Evolutionary conservation across 2,797 vertebrate genomes (phyloP).

Genomic region (Ataeniobius toweri): DNA sequence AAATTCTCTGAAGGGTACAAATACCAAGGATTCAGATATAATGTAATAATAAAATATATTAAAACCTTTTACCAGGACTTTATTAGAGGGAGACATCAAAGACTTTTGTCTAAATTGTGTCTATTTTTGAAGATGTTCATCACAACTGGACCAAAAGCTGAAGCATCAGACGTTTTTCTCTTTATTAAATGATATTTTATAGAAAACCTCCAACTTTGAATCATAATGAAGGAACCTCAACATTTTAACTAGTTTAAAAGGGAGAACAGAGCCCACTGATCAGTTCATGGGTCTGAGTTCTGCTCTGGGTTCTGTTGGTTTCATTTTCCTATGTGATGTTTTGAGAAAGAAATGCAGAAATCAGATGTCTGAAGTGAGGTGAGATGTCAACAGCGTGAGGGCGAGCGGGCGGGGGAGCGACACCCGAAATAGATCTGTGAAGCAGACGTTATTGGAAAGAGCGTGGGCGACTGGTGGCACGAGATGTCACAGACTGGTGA

Average conservation of each 20-base stretch:
- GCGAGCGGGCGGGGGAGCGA: constrained; percentile 2
- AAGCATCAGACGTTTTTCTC: not conserved
- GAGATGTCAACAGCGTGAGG: constrained; percentile 10
- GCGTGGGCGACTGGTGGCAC: not conserved
- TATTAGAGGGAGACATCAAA: not conserved
- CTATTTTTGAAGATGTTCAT: not conserved
- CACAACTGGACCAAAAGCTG: not conserved
- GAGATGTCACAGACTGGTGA: constrained; percentile 19
- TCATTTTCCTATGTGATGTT: not conserved
- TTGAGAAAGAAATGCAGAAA: not conserved
- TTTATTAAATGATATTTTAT: not conserved
- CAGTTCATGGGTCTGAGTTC: not conserved
- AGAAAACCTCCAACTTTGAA: not conserved
- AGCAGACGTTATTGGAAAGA: constrained; percentile 20
- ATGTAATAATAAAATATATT: not conserved
- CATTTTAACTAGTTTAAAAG: not conserved
- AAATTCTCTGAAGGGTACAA: not conserved
- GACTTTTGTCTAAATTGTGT: not conserved
- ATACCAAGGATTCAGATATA: not conserved
- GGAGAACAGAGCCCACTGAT: not conserved
- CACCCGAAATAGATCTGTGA: constrained; percentile 50
- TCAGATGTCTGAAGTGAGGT: constrained; percentile 14
- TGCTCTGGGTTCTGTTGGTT: too few relatives aligned
- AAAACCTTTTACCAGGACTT: not conserved
- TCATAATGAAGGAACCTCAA: too few relatives aligned